Base-by-base conservation (phyloP, 2,888 invertebrate species). In the Spilosoma lubricipeda region DNA sequence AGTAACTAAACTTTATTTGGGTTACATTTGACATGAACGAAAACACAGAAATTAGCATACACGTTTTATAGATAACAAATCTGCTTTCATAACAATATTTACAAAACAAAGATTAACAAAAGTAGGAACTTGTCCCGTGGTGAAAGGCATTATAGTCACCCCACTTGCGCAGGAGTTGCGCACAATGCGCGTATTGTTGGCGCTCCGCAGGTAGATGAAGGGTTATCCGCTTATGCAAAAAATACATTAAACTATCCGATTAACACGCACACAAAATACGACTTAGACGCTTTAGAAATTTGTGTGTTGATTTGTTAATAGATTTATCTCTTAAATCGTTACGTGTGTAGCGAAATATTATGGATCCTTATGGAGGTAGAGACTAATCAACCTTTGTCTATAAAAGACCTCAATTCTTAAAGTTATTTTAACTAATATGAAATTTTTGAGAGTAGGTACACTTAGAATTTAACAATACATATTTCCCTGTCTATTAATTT, bases 141-240 rank as follows among this genome's bases (percentile, higher is more conserved):
- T 74, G 75, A 75, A 56, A 70, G 65, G 72, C 75, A 73, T 77
- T 84, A 86, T 83, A 70, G 18, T 80, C 91, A 93, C 92, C 92
- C 91, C 87, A 92, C 84, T 91, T 90, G 91, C 90, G 86, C 89
- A 91, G 86, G 88, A 88, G 88, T 89, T 86, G 89, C 87, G 84
- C 84, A 88, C 92, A 92, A 93, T 90, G 84, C 88, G 80, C 84
- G 86, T 85, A 89, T 90, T 89, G 92, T 91, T 87, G 85, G 79
- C 82, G 84, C 87, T 82, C 82, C 87, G 92, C 95, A 95, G 95
- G 95, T 95, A 95, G 93, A 89, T 77, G 75, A 92, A 92, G 94
- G 95, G 95, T 95, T 95, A 95, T 95, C 95, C 95, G 95, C 95
- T 95, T 95, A 95, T 93, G 93, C 93, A 95, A 94, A 95, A 94